Evolutionary conservation across 2,888 invertebrate genomes (phyloP), one percentile per base, ranked within the genome.

Genomic region (Dynastes grantii): DNA sequence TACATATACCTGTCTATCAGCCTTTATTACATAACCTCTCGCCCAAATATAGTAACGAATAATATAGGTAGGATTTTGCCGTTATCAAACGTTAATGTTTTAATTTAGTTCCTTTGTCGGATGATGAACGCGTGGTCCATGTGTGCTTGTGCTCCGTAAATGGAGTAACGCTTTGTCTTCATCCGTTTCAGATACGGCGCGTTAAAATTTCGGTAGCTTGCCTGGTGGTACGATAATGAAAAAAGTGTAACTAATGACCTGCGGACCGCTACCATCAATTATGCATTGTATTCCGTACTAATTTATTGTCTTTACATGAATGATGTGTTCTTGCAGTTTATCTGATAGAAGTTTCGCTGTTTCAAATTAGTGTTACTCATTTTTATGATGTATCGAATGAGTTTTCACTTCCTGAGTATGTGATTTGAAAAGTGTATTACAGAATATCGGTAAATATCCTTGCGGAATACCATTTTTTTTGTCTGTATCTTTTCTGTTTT

Each of bases 81-180:
- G 73, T 75, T 75, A 75, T 75, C 73, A 75, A 75, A 75, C 73
- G 73, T 75, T 75, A 75, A 75, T 75, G 61, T 61, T 75, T 75
- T 75, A 75, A 75, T 75, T 75, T 75, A 27, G 45, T 61, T 49
- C 63, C 45, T 61, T 40, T 75, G 73, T 75, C 61, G 73, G 61
- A 75, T 63, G 73, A 75, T 49, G 73, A 75, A 75, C 73, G 61
- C 61, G 27, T 49, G 49, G 73, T 61, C 29, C 22, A 49, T 75
- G 61, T 75, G 61, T 61, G 61, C 63, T 61, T 61, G 22, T 45
- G 73, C 45, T 61, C 73, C 58, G 73, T 61, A 75, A 75, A 75
- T 75, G 73, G 73, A 75, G 73, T 75, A 75, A 75, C 73, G 73
- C 73, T 61, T 75, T 75, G 73, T 68, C 73, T 75, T 61, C 73